Base-by-base conservation (phyloP, 2,888 invertebrate genomes). In the Lampropteryx suffumata region DNA sequence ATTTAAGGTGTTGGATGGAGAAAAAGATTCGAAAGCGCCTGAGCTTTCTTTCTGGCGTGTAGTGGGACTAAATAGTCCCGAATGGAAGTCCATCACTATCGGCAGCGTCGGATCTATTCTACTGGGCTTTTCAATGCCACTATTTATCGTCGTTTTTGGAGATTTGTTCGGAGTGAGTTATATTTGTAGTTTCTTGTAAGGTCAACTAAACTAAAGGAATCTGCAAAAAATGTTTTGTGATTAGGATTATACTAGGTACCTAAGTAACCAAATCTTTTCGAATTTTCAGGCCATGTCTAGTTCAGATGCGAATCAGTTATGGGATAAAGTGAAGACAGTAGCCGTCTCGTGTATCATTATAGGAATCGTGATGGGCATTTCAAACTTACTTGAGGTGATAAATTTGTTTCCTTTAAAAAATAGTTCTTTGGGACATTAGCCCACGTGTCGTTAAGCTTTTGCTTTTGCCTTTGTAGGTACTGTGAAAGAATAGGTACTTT, bases 141-240 rank as follows among this genome's bases (percentile, higher is more conserved):
- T 93, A 6, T 95, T 94, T 73, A 92, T 94, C 0, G 75, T 95
- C 13, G 76, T 94, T 2, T 94, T 94, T 66, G 95, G 95, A 52
- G 92, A 93, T 65, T 91, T 94, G 60, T 74, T 94, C 36, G 92
- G 92, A 50, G 92, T 92, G 77, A 81, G 86, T 50, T 50, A 27
- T 30, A 11, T 29, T 5, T 40, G n/a, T n/a, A n/a, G n/a, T n/a
- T n/a, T n/a, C n/a, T n/a, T n/a, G n/a, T n/a, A n/a, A n/a, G n/a
- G n/a, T n/a, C n/a, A n/a, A n/a, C n/a, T n/a, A n/a, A n/a, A n/a
- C n/a, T n/a, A n/a, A n/a, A n/a, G n/a, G n/a, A n/a, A n/a, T n/a
- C n/a, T n/a, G n/a, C n/a, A n/a, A n/a, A n/a, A 10, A 11, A 11
- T 32, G 14, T 4, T 9, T n/a, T n/a, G n/a, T n/a, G n/a, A n/a